Evolutionary conservation across 2,113 vertebrate genomes (phyloP).

Genomic region (Pseudopodoces humilis): DNA sequence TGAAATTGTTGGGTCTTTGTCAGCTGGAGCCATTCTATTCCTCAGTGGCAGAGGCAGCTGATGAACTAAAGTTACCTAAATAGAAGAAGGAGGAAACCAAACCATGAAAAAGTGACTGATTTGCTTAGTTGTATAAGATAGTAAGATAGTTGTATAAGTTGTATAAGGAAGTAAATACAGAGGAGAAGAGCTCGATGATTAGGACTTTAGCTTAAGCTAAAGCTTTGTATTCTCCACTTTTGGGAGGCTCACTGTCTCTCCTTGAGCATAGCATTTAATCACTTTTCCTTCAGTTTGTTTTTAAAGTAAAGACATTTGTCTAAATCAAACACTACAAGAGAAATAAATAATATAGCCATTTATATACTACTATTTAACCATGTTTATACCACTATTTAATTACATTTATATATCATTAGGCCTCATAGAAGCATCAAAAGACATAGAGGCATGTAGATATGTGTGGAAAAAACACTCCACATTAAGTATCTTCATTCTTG

Average conservation of each 20-base stretch:
- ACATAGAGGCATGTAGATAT: neutral
- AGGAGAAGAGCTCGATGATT: neutral
- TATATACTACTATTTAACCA: neutral
- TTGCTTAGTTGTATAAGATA: neutral
- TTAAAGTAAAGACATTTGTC: neutral
- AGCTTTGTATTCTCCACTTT: neutral
- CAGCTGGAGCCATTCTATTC: neutral
- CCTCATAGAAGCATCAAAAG: neutral
- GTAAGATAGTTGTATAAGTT: neutral
- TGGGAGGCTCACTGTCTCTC: neutral
- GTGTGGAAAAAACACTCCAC: neutral
- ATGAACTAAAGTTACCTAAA: neutral
- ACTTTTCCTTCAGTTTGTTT: neutral
- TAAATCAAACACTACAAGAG: neutral
- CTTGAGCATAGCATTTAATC: neutral
- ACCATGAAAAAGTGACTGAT: neutral
- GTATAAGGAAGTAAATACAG: neutral
- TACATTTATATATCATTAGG: neutral
- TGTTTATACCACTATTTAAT: neutral
- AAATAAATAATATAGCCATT: neutral
- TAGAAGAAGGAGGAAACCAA: neutral
- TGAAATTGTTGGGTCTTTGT: neutral
- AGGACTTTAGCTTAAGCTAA: neutral
- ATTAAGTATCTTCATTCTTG: neutral
- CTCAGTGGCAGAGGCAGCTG: neutral